Evolutionary conservation across 2,888 invertebrate genomes (phyloP), one percentile per base, ranked within the genome.

Genomic region (Drosophila flavopinicola): DNA sequence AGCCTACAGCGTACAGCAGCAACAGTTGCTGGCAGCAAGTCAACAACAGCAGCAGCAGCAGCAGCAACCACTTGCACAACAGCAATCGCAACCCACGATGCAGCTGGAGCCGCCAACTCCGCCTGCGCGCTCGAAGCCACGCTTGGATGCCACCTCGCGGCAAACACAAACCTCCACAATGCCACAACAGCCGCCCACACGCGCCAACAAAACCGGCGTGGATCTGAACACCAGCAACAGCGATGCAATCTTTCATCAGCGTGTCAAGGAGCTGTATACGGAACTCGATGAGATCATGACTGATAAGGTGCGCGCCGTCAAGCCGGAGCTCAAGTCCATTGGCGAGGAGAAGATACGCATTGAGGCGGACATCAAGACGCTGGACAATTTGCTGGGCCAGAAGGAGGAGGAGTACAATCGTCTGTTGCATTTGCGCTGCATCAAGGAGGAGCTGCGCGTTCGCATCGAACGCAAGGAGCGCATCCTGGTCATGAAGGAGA

Each of bases 321-420:
- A 93, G 61, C 93, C 93, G 73, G 94, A 92, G 66, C 89, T 94
- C 1, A 93, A 94, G 30, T 93, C 93, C 66, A 92, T 94, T 68
- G 93, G 93, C 63, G 92, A 93, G 74, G 94, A 94, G 70, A 93
- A 94, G 1, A 94, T 94, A 79, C 94, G 94, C 78, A 91, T 95
- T 5, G 91, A 94, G 2, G 91, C 93, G 0, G 95, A 95, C 88
- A 94, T 96, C 63, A 93, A 95, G 82, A 94, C 94, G 0, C 91
- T 97, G 61, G 93, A 95, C 68, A 95, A 95, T 78, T 91, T 96
- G 47, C 94, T 96, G 0, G 93, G 94, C 79, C 94, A 95, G 85
- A 97, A 97, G 89, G 97, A 97, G 91, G 93, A 94, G 78, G 97
- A 97, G 90, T 96, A 96, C 95, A 96, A 97, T 89, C 95, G 95